Percentiles rank a stretch among this genome's conserved stretches.
phyloP scores from a whole-genome alignment of 2,888 invertebrate genomes.

The Aethes cnicana region DNA sequence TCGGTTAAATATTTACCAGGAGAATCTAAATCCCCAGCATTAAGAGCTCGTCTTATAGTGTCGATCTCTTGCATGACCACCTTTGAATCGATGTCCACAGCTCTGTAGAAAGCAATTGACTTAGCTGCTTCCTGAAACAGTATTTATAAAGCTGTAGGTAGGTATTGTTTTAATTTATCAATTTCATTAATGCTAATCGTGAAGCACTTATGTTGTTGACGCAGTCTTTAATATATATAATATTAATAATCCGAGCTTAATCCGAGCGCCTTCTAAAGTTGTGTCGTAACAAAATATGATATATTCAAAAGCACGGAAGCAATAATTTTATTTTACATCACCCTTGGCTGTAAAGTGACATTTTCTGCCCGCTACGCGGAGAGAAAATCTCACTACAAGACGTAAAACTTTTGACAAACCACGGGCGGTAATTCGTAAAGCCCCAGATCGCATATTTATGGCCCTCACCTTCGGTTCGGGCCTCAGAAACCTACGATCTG shows the following conservation, averaged over 20 bases:
- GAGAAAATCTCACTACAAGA: too few relatives aligned
- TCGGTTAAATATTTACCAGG: neutral
- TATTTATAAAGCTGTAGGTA: neutral
- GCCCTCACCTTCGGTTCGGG: too few relatives aligned
- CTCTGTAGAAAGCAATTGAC: slow-evolving; percentile 36
- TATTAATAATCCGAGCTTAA: neutral
- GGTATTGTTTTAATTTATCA: neutral
- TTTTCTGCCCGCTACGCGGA: too few relatives aligned
- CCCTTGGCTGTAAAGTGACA: too few relatives aligned
- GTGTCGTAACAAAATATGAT: too few relatives aligned
- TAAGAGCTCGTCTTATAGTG: slow-evolving; percentile 4
- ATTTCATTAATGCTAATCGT: neutral
- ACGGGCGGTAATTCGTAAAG: too few relatives aligned
- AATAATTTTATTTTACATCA: too few relatives aligned
- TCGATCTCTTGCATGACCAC: slow-evolving; percentile 38
- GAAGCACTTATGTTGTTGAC: neutral
- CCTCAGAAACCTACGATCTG: too few relatives aligned
- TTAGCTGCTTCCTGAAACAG: slow-evolving; percentile 36
- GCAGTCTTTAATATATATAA: neutral
- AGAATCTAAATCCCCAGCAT: slow-evolving; percentile 6
- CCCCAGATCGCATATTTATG: too few relatives aligned
- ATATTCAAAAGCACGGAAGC: too few relatives aligned
- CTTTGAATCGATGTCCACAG: slow-evolving; percentile 35
- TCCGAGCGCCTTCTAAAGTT: too few relatives aligned
- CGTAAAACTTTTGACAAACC: too few relatives aligned